Conservation (phyloP, 1,140 invertebrate species). For the Octopus bimaculoides region DNA sequence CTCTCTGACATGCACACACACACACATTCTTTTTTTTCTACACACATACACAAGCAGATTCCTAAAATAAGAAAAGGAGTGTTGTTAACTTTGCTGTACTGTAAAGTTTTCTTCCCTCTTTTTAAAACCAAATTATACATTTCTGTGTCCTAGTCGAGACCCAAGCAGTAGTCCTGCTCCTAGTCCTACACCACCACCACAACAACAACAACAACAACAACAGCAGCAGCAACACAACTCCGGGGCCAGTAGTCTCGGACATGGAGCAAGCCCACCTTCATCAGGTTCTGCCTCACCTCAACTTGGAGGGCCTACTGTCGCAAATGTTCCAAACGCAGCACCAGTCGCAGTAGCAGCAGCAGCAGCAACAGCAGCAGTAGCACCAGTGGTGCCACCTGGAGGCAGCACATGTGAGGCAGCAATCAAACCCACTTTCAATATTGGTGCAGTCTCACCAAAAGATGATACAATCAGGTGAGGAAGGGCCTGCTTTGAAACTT, state of each 20-base stretch:
- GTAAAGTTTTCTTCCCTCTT: too few species aligned
- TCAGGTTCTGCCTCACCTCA: slow-evolving; percentile 1
- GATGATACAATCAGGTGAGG: slow-evolving; percentile 39
- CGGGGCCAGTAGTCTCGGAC: background rate
- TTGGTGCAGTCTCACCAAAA: slow-evolving; percentile 39
- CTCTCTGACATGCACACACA: too few species aligned
- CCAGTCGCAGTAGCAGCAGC: background rate
- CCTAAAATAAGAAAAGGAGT: too few species aligned
- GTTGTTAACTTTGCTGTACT: too few species aligned
- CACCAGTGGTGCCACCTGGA: background rate
- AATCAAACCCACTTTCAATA: slow-evolving; percentile 30
- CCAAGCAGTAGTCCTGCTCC: background rate
- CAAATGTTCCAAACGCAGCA: background rate
- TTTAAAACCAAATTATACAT: background rate
- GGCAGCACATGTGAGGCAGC: background rate
- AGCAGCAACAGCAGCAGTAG: background rate
- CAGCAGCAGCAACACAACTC: background rate
- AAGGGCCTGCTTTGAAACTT: background rate
- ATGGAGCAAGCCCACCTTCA: background rate
- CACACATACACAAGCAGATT: too few species aligned
- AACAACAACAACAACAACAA: background rate
- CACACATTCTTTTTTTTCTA: too few species aligned
- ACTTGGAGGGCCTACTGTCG: background rate
- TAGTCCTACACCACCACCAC: background rate
- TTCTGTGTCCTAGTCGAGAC: background rate